Base-by-base conservation (phyloP, 1,140 invertebrate genomes). In the Dendroctonus valens region DNA sequence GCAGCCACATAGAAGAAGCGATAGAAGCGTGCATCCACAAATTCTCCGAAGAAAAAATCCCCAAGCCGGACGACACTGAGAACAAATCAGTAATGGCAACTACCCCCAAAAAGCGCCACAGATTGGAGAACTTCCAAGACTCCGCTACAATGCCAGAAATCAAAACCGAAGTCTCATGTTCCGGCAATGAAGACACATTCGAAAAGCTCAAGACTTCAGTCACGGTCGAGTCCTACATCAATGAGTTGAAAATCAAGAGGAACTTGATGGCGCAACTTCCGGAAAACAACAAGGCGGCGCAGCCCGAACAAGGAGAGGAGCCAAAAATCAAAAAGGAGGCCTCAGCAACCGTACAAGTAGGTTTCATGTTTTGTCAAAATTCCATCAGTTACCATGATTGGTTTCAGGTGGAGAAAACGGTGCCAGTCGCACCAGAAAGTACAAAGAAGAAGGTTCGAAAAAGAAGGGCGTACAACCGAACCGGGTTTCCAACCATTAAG, bases 401-500 rank as follows among this genome's bases (percentile, higher is more conserved):
- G 48, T 59, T 65, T 51, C 14, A 67, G 65, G 57, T 55, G 81
- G 64, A 68, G 81, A 63, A 84, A 82, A 77, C 82, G 80, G 46
- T 49, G 50, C 68, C 46, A 46, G 50, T 72, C 40, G 58, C 70
- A n/a, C 76, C 77, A 48, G 71, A 75, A 12, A 71, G 54, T 50
- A 65, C 82, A 3, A 86, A 89, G 71, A 86, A 89, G 68, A 89
- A 89, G 76, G 80, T 85, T 7, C 83, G 88, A 63, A 84, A 91
- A 57, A 86, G 91, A 54, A 89, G 92, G 78, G 83, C 87, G 6
- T 88, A 90, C 9, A 95, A 94, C 76, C 82, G 91, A 70, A 94
- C 92, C 8, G 92, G 92, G 6, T 94, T 94, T 78, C 92, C 92
- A 0, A 90, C 86, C 12, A 81, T 91, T 12, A 91, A 92, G 71